Base-by-base conservation (phyloP, 2,797 vertebrate genomes). In the Micropoecilia bifurca region DNA sequence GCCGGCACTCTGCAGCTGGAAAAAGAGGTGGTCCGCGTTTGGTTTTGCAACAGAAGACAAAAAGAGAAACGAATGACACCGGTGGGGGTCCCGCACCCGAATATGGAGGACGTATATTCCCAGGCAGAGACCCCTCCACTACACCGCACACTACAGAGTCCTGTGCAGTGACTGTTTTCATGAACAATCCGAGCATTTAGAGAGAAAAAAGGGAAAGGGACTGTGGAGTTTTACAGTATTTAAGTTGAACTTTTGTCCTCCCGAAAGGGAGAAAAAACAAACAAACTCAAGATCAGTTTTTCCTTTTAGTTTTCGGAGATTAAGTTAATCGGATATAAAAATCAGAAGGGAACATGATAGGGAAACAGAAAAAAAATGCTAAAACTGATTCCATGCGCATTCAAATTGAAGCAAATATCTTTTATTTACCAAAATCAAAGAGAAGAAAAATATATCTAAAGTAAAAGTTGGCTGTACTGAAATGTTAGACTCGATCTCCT, bases 41-140 rank as follows among this genome's bases (percentile, higher is more conserved):
- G 98, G 98, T 99, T 99, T 97, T 99, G 98, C 97, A 99, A 99
- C 97, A 97, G 98, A 95, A 96, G 98, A 96, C 98, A 99, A 95
- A 99, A 99, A 96, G 98, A 99, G 96, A 99, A 99, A 96, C 95
- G 98, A 92, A 99, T 99, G 98, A 99, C 98, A 94, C 98, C 98
- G 53, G 95, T 97, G 85, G 97, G 97, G 93, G 96, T 97, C 85
- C 97, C 97, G 91, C 98, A 98, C 91, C 97, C 98, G 79, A 97
- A 97, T 90, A 98, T 99, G 98, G 98, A 99, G 97, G 98, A 99
- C 96, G 97, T 98, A 94, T 99, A 99, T 94, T 97, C 97, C 88
- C 98, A 97, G 81, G 97, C 97, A 92, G 98, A 98, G 95, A 97
- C 97, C 89, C 97, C 98, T 72, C 97, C 97, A 90, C 96, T 97